These are phyloP conservation scores for Trachymyrmex cornetzi DNA, from an alignment of 1,140 invertebrate species.

Conservation along the genomic window DNA sequence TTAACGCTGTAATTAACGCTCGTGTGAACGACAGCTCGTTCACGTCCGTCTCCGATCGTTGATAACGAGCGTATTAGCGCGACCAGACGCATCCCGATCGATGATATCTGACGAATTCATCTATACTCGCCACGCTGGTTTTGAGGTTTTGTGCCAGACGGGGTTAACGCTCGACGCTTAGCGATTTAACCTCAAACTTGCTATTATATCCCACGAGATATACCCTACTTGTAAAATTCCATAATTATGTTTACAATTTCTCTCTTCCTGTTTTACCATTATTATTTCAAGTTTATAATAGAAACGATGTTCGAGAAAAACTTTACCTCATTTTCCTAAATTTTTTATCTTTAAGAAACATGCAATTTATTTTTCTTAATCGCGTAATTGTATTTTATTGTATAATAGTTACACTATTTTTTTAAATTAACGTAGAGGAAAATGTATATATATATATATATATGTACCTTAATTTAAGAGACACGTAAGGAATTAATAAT, in stretches of 20 bases:
- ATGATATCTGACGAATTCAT: slow-evolving; percentile 54
- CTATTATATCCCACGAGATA: background rate
- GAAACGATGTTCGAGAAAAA: background rate
- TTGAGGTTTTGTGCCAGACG: slow-evolving; percentile 48
- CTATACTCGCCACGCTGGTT: slow-evolving; percentile 9
- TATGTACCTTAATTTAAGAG: background rate
- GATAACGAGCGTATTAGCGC: slow-evolving; percentile 49
- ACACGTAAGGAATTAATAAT: slow-evolving; percentile 4
- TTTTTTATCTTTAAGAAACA: background rate
- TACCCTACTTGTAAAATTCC: background rate
- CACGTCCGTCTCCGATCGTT: slow-evolving; percentile 35
- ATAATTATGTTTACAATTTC: slow-evolving; percentile 1
- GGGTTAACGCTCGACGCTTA: slow-evolving; percentile 52
- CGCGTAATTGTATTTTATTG: background rate
- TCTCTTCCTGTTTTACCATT: background rate
- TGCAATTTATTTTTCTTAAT: background rate
- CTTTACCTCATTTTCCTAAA: background rate
- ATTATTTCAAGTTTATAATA: background rate
- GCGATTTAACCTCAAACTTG: slow-evolving; percentile 36
- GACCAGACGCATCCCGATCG: slow-evolving; percentile 61
- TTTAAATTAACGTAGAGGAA: background rate
- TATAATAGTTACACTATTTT: background rate
- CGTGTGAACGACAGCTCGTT: slow-evolving; percentile 34
- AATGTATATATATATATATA: background rate
- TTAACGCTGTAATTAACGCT: slow-evolving; percentile 52